Evolutionary conservation across 1,140 invertebrate genomes (phyloP), one percentile per base, ranked within the genome.

Genomic region (Eriocheir sinensis): DNA sequence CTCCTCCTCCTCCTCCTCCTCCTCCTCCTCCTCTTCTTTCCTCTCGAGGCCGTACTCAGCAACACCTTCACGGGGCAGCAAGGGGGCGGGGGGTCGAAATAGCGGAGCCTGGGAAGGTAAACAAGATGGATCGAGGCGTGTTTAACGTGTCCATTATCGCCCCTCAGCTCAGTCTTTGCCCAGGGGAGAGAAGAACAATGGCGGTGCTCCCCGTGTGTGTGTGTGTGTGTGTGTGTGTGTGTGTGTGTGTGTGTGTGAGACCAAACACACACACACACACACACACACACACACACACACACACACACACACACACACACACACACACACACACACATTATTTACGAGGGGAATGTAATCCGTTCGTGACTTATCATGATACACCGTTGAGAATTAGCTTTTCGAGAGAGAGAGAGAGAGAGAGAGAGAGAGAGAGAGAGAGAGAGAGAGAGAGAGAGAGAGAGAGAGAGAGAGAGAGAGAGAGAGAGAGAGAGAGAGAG

Each of bases 301-400:
- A 72, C 60, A 72, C 60, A 72, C 60, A 72, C 60, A 72, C 60
- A 72, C 60, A 72, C 60, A 72, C 60, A 72, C 60, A 72, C 60
- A 72, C 60, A 72, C 60, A 72, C 60, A 72, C 60, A n/a, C 60
- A n/a, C 60, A n/a, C 60, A n/a, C 60, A n/a, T n/a, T 15, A n/a
- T n/a, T 21, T n/a, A n/a, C 60, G 17, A 27, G 17, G 17, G 21
- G 6, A n/a, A n/a, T 72, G 60, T 72, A n/a, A 72, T 72, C 60
- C n/a, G 21, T 72, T 72, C 60, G 60, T 72, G 60, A 72, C n/a
- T 72, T 21, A 72, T 72, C 60, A 72, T 72, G 27, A 72, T 72
- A 21, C 60, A n/a, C 21, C n/a, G 60, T 21, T 72, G 21, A 72
- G 60, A 72, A 72, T 72, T 27, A n/a, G 60, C 27, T 72, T 72